Evolutionary conservation across 2,888 invertebrate species (phyloP), one percentile per base, ranked within the genome.

Genomic region (Tachina lurida): DNA sequence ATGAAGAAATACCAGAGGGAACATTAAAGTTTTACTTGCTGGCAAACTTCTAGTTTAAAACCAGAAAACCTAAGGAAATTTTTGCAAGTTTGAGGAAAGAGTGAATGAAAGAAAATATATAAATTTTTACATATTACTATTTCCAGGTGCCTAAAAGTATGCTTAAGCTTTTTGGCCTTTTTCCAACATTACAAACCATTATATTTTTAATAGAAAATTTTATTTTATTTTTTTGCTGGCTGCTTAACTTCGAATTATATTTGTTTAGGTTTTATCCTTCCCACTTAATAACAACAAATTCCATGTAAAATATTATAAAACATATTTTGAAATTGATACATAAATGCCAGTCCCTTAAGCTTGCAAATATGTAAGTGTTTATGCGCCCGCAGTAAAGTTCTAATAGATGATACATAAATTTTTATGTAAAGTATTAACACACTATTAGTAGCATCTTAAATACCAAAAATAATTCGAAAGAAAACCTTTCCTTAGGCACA

Each of bases 231-330:
- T 1, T 13, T 22, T 22, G 56, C n/a, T 4, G 5, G 5, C 31
- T 31, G 5, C 31, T 31, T 7, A 31, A 7, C 7, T 31, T 49
- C 1, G 10, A 56, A 56, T 56, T 0, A 13, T 15, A 19, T 77
- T 68, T 77, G 62, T 58, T 76, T 39, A 39, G 41, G 17, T 15
- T 19, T 31, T 17, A 45, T 10, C 63, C 60, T 15, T 75, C 19
- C 5, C 62, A 45, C 54, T 9, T 43, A 4, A 41, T 41, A 41
- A 62, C 12, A 17, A 41, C 17, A 43, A 17, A 62, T 10, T 45
- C 43, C 45, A 63, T 45, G 2, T 19, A 15, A 31, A 81, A 60
- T 10, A 45, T 5, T 19, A 31, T 39, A 56, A n/a, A n/a, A n/a
- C n/a, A 68, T 54, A 81, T 67, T 58, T 52, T 13, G 19, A 3